These are phyloP conservation scores for Lepilemur ruficaudatus DNA, from an alignment of 2,797 vertebrate species.

Conservation along the genomic window DNA sequence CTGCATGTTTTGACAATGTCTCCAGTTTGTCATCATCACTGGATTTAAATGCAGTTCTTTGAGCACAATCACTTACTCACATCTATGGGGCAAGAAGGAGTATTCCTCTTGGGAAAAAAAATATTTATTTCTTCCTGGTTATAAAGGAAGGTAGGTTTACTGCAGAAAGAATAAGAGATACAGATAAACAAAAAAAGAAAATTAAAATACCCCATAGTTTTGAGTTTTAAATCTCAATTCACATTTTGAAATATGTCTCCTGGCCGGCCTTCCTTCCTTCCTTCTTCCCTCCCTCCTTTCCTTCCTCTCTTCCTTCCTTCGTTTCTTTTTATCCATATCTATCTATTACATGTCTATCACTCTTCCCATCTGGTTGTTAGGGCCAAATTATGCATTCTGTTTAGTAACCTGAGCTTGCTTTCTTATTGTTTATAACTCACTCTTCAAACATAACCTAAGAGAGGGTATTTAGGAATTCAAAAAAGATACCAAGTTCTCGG, in stretches of 20 bases:
- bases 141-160: background rate
- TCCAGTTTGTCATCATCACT: background rate
- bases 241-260: background rate
- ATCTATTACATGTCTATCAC: background rate
- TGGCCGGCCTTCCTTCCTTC: background rate
- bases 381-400: background rate
- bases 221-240: background rate
- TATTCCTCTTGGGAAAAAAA: background rate
- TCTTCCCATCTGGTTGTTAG: background rate
- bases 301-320: background rate
- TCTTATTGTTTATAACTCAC: background rate
- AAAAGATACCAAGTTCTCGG: background rate
- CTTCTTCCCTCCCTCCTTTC: background rate
- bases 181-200: background rate
- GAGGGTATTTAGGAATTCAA: background rate
- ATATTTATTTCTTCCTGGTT: background rate
- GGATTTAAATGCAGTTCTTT: background rate
- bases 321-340: background rate
- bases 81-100: background rate
- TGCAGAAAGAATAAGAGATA: background rate
- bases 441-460: background rate
- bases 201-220: background rate
- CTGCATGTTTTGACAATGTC: conserved; percentile 1
- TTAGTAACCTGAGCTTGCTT: background rate
- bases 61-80: background rate